Base-by-base conservation (phyloP, 2,797 vertebrate genomes). In the Hydrocynus forskahlii region DNA sequence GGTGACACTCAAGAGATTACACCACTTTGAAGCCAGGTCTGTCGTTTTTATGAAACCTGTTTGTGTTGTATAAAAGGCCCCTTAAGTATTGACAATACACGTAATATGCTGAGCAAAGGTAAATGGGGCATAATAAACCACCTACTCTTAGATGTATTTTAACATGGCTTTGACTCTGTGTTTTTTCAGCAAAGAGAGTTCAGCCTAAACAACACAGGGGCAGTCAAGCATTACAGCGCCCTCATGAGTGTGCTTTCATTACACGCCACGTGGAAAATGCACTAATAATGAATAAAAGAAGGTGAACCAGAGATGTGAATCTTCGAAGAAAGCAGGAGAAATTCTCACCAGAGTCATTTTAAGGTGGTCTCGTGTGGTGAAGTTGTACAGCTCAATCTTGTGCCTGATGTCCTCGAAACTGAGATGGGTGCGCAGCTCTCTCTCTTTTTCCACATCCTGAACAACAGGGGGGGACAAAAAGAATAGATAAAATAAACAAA, bases 381-480 rank as follows among this genome's bases (percentile, higher is more conserved):
- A 85, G 91, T 99, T 99, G 92, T 99, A 99, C 69, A 91, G 92
- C 79, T 97, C 94, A 80, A 99, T 92, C 91, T 93, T 97, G 89
- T 96, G 95, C 88, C 94, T 89, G 94, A 97, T 95, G 88, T 98
- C 97, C 91, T 99, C 97, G 83, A 93, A 90, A 92, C 94, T 98
- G 93, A 99, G 94, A 91, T 96, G 95, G 60, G 92, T 94, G 23
- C 96, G 94, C 69, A 95, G 85, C 89, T 96, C 96, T 84, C 90
- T 91, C 87, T 97, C 95, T 89, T 97, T 98, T 92, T 97, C 95
- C 91, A 94, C 97, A 97, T 98, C 96, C 98, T 99, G 90, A 79
- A 71, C 55, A 52, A 77, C 73, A 91, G 83, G 69, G 69, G 81
- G 67, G 81, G 80, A 72, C 68, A 74, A 72, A 90, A 81, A 29